Percentiles rank a stretch among this genome's conserved stretches.
Conservation (phyloP, 2,113 vertebrate genomes). For the Scolopax mira region DNA sequence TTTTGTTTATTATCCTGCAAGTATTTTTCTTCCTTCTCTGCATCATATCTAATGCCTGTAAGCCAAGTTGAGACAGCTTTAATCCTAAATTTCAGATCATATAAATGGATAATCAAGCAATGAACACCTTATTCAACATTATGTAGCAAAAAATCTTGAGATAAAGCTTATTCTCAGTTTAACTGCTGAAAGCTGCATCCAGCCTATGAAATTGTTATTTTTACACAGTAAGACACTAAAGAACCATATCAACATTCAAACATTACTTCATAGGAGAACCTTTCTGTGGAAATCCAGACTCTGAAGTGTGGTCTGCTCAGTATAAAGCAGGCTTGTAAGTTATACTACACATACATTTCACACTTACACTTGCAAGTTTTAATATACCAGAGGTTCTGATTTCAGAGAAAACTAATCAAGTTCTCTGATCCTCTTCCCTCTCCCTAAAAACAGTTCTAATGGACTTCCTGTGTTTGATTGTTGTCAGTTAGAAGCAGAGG, state of each 20-base stretch:
- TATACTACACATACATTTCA: not conserved
- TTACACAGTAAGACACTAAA: not conserved
- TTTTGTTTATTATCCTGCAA: conserved; percentile 91
- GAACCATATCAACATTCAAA: not conserved
- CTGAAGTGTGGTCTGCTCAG: not conserved
- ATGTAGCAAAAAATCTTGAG: not conserved
- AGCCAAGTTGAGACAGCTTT: not conserved
- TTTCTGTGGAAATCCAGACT: rapidly evolving
- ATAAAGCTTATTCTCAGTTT: not conserved
- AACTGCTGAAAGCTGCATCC: not conserved
- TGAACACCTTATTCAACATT: not conserved
- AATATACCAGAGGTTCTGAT: not conserved
- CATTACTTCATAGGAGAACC: not conserved
- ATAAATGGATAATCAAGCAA: not conserved
- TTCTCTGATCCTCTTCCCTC: not conserved
- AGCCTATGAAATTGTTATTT: not conserved
- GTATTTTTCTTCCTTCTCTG: conserved; percentile 90
- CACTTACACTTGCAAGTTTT: not conserved
- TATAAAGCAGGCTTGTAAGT: not conserved
- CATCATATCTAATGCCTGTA: conserved; percentile 90
- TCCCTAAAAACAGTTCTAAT: not conserved
- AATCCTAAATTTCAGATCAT: not conserved
- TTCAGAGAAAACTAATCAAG: not conserved
- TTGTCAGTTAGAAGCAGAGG: not conserved
- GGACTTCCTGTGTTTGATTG: not conserved